Conservation (phyloP, 2,888 invertebrate genomes). For the Synergus gifuensis region DNA sequence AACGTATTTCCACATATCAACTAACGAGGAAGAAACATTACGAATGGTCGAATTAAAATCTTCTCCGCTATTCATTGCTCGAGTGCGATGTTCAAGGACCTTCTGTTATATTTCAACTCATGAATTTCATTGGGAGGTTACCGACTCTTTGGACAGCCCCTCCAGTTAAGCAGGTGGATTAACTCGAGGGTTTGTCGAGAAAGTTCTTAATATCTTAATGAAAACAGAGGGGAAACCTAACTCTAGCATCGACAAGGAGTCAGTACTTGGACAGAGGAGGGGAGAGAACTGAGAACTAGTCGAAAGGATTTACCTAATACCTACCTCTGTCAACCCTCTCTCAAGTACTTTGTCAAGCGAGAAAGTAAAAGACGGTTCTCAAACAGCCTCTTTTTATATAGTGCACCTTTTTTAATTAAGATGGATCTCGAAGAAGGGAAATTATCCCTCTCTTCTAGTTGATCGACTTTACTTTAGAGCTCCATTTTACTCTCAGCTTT, state of each 20-base stretch:
- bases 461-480: constrained; percentile 43
- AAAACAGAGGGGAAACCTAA: constrained; percentile 61
- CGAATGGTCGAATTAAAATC: background rate
- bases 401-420: background rate
- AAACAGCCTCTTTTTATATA: constrained; percentile 4
- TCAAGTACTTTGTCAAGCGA: constrained; percentile 51
- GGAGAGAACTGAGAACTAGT: constrained; percentile 43
- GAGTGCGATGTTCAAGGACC: constrained; percentile 3
- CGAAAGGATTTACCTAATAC: constrained; percentile 54
- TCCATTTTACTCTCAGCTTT: constrained; percentile 45
- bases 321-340: constrained; percentile 51
- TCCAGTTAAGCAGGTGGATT: constrained; percentile 62
- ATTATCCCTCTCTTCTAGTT: constrained; percentile 31
- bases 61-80: background rate
- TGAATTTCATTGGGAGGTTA: constrained; percentile 35
- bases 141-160: constrained; percentile 15
- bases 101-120: constrained; percentile 10
- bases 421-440: background rate
- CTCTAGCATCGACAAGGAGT: constrained; percentile 41
- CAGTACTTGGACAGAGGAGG: constrained; percentile 22
- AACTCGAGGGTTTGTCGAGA: constrained; percentile 65
- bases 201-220: constrained; percentile 68
- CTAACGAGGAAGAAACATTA: background rate
- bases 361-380: constrained; percentile 43
- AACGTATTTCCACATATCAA: background rate